phyloP scores from a whole-genome alignment of 2,888 invertebrate genomes.

The Helleia helle region DNA sequence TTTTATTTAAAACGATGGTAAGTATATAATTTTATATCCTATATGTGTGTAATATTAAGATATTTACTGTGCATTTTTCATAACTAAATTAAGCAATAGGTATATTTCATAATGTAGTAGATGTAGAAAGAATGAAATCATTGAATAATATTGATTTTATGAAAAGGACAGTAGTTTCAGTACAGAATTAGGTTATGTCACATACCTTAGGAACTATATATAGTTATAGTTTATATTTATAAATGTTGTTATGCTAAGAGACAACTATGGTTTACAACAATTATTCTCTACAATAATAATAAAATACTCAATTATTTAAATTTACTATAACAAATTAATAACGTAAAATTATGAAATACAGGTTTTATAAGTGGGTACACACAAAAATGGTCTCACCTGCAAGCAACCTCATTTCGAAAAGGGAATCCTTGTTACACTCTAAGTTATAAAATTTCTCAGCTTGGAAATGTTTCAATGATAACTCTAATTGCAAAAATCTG shows the following conservation, averaged over 20 bases:
- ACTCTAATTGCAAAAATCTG: conserved; percentile 28
- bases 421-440: conserved; percentile 26
- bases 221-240: no score
- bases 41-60: no score
- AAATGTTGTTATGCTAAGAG: neutral
- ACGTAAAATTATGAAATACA: conserved; percentile 19
- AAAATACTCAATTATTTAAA: neutral
- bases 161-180: neutral
- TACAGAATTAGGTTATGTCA: neutral
- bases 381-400: conserved; percentile 32
- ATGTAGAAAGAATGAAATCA: no score
- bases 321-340: conserved; percentile 6
- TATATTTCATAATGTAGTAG: no score
- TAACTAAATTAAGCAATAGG: no score
- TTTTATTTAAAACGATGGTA: no score
- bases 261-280: neutral
- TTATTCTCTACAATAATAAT: neutral
- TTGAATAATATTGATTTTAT: no score
- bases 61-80: no score
- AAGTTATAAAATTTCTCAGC: conserved; percentile 17
- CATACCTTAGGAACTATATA: neutral
- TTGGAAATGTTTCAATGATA: conserved; percentile 21
- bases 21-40: no score
- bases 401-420: conserved; percentile 35
- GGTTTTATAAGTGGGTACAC: conserved; percentile 23